These are phyloP conservation scores for Semicossyphus pulcher DNA, from an alignment of 2,113 vertebrate species.

Conservation along the genomic window DNA sequence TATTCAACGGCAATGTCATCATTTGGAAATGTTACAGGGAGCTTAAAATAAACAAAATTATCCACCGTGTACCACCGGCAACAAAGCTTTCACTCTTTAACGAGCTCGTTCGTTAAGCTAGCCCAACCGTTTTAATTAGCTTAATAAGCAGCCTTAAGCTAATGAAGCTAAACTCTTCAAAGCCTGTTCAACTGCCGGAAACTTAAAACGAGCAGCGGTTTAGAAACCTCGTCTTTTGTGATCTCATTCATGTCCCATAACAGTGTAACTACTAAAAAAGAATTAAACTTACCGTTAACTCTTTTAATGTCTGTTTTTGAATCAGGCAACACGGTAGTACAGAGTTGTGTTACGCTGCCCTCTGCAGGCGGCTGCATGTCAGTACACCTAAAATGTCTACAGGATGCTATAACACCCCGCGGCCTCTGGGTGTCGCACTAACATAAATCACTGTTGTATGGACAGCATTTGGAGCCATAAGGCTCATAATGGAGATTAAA, in stretches of 20 bases:
- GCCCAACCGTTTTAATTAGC: conserved; percentile 18
- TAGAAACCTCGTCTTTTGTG: neutral
- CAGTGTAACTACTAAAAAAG: neutral
- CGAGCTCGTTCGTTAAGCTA: conserved; percentile 8
- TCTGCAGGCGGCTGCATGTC: neutral
- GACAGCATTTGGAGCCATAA: no score
- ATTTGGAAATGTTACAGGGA: conserved; percentile 18
- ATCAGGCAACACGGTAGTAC: fast-evolving
- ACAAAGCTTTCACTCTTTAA: conserved; percentile 10
- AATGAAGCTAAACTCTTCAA: neutral
- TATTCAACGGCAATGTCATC: conserved; percentile 23
- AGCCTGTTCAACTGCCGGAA: neutral
- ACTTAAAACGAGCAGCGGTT: neutral
- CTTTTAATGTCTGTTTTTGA: neutral
- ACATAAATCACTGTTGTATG: neutral
- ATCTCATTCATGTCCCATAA: neutral
- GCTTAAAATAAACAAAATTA: conserved; percentile 1
- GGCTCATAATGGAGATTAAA: no score
- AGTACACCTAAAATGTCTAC: neutral
- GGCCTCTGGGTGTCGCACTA: conserved; percentile 13
- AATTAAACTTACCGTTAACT: neutral
- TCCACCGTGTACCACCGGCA: conserved; percentile 16
- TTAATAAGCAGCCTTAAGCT: conserved; percentile 31
- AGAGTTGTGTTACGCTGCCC: conserved; percentile 17
- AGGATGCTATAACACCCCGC: neutral